Base-by-base conservation (phyloP, 2,797 vertebrate species). In the Meda fulgida region DNA sequence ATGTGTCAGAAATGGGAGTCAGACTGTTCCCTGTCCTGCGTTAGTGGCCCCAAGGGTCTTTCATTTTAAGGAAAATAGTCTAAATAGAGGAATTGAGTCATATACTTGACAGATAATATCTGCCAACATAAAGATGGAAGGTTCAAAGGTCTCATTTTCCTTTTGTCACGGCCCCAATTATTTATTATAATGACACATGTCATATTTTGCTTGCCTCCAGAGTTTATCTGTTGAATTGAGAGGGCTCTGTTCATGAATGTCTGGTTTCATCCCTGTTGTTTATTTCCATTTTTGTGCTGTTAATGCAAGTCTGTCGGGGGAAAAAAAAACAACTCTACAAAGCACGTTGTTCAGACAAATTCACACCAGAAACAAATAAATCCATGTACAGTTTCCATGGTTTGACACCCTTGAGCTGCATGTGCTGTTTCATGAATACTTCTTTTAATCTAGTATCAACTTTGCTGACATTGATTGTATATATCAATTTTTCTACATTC, bases 1-100 rank as follows among this genome's bases (percentile, higher is more conserved):
- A 89, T 89, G 82, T 87, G 83, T 76, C 58, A 34, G 76, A 84
- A 84, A 84, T 85, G 69, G 85, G 88, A 70, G 14, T 67, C 10
- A 43, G 78, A 55, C 70, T 6, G n/a, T 86, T 70, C 38, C 46
- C 70, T n/a, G 53, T 75, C 48, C 81, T 70, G 72, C 76, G 58
- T 46, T 51, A 84, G 48, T 19, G 55, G 48, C 67, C 83, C 75
- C 65, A 26, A 43, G 40, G 53, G 63, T 31, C 53, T 81, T 77
- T 69, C 38, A n/a, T 58, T 40, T 5, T 6, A 16, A 38, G 63
- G n/a, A 69, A 78, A 38, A 58, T 46, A 80, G 18, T 38, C 53
- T 78, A 46, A 84, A 79, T 48, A 69, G 11, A 67, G 43, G 7
- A 80, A 80, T 67, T 23, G 75, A 78, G 77, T 65, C 73, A 36